These are phyloP conservation scores for Seira ritae DNA, from an alignment of 2,888 invertebrate genomes.

Conservation along the genomic window DNA sequence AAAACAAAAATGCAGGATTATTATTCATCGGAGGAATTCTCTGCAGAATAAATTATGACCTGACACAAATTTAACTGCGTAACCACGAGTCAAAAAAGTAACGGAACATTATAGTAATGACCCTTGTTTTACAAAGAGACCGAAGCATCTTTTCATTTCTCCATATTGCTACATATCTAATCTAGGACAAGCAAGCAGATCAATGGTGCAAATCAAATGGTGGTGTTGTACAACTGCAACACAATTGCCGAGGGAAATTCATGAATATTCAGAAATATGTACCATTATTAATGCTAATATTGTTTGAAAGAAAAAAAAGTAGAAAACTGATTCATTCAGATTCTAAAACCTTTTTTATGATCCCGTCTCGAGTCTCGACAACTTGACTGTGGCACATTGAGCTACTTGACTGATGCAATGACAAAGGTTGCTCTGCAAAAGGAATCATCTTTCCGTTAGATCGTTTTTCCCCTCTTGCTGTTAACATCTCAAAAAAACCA, in stretches of 20 bases:
- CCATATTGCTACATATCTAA: conserved; percentile 12
- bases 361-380: too few species aligned
- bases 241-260: background rate
- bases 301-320: background rate
- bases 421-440: background rate
- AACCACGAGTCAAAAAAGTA: background rate
- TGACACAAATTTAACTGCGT: background rate
- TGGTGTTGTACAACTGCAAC: too few species aligned
- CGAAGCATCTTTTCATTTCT: too few species aligned
- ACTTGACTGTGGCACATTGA: too few species aligned
- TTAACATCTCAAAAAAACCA: conserved; percentile 55
- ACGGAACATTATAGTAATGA: background rate
- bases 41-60: conserved; percentile 5
- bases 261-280: background rate
- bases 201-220: too few species aligned
- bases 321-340: background rate
- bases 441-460: conserved; percentile 16
- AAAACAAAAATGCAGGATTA: too few species aligned
- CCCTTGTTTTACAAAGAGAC: too few species aligned
- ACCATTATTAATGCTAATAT: background rate
- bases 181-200: background rate
- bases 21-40: too few species aligned
- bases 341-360: too few species aligned
- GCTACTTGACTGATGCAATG: background rate
- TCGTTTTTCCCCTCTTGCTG: conserved; percentile 29